phyloP scores from a whole-genome alignment of 1,140 invertebrate species.

The Drosophila mayri region DNA sequence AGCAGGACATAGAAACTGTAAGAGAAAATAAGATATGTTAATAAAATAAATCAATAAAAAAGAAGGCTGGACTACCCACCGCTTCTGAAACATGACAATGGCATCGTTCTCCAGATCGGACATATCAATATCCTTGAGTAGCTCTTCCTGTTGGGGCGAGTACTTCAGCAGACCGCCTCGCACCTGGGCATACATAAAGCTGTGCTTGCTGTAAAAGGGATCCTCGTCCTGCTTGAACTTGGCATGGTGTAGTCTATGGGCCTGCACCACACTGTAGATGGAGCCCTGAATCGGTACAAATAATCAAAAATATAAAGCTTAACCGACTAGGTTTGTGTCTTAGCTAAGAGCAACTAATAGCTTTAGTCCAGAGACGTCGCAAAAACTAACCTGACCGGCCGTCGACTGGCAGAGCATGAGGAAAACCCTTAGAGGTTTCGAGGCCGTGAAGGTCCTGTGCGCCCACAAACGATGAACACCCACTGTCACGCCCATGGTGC shows the following conservation, averaged over 20 bases:
- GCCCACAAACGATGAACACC: slow-evolving; percentile 97
- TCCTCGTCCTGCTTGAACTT: slow-evolving; percentile 95
- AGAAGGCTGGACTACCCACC: slow-evolving; percentile 83
- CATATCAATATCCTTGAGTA: slow-evolving; percentile 92
- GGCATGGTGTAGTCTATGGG: slow-evolving; percentile 96
- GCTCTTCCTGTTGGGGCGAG: slow-evolving; percentile 89
- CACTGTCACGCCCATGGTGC: slow-evolving; percentile 91
- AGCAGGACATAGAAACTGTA: slow-evolving; percentile 90
- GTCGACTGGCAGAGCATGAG: slow-evolving; percentile 93
- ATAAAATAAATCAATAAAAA: no score
- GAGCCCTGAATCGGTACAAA: slow-evolving; percentile 85
- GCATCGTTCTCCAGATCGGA: slow-evolving; percentile 93
- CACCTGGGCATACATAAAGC: slow-evolving; percentile 95
- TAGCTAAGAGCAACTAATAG: slow-evolving; percentile 23
- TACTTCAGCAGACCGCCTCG: slow-evolving; percentile 88
- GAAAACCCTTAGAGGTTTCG: slow-evolving; percentile 88
- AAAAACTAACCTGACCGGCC: slow-evolving; percentile 90
- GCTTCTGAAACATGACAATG: slow-evolving; percentile 94
- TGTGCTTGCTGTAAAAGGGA: slow-evolving; percentile 94
- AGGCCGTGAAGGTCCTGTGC: slow-evolving; percentile 93
- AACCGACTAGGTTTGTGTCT: slow-evolving; percentile 44
- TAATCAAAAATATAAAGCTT: neutral
- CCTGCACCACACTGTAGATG: slow-evolving; percentile 91
- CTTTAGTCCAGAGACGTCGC: slow-evolving; percentile 32
- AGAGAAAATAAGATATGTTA: neutral